A percentile compares a stretch with the other conserved stretches of the same genome.
phyloP scores from a whole-genome alignment of 1,140 invertebrate species.

The Lasioglossum albipes region DNA sequence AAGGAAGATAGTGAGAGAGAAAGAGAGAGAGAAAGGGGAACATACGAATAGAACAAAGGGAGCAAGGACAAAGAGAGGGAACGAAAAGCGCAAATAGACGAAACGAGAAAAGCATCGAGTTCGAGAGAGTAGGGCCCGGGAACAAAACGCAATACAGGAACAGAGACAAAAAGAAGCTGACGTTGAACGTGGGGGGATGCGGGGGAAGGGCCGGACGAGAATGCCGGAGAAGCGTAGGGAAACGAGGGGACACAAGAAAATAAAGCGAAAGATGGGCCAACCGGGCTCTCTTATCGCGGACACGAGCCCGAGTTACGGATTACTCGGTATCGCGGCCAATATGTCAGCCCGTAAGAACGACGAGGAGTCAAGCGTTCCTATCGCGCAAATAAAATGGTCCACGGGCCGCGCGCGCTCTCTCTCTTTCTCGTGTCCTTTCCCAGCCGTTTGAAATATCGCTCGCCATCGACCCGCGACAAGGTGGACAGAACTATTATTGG shows the following conservation, averaged over 20 bases:
- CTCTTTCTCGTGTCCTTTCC: not conserved
- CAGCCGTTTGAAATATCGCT: conserved; percentile 46
- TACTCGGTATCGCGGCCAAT: conserved; percentile 64
- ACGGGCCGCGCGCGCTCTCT: not conserved
- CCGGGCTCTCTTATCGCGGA: conserved; percentile 44
- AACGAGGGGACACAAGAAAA: not conserved
- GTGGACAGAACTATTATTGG: conserved; percentile 53
- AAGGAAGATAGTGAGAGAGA: not conserved
- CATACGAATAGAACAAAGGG: conserved; percentile 8
- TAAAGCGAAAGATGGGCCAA: not conserved
- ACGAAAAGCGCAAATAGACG: not conserved
- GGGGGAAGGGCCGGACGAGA: not conserved
- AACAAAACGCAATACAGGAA: conserved; percentile 1
- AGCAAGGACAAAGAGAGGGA: conserved; percentile 18
- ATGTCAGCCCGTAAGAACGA: conserved; percentile 57
- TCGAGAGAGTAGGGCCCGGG: not conserved
- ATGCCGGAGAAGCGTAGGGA: conserved; percentile 11
- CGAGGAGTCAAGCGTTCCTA: conserved; percentile 64
- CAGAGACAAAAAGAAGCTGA: not conserved
- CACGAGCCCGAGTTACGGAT: conserved; percentile 55
- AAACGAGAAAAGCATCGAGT: conserved; percentile 29
- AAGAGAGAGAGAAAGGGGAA: not conserved
- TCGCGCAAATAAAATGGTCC: conserved; percentile 61
- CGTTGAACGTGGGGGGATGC: not conserved
- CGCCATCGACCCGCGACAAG: conserved; percentile 15